Evolutionary conservation across 2,113 vertebrate genomes (phyloP).

Genomic region (Nipponia nippon): DNA sequence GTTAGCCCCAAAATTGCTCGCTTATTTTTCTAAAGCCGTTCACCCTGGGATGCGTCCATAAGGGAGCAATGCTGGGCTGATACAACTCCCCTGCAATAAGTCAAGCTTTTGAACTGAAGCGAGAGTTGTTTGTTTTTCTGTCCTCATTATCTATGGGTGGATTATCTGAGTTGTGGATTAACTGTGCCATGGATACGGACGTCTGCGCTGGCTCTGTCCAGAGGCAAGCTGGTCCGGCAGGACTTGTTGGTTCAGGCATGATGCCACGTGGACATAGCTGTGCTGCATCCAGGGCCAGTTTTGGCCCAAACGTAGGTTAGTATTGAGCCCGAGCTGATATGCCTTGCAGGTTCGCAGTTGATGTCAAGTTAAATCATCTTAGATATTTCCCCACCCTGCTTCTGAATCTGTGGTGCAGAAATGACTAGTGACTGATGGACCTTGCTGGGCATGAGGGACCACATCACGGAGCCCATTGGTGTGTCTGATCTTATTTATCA

Average conservation of each 20-base stretch:
- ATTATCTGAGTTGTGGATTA: conserved; percentile 59
- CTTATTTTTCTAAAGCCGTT: not conserved
- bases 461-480: rapidly evolving
- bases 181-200: conserved; percentile 41
- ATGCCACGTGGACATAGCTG: not conserved
- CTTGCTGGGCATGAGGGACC: not conserved
- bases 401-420: not conserved
- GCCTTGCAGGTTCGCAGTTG: not conserved
- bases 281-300: not conserved
- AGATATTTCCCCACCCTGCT: not conserved
- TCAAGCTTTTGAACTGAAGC: not conserved
- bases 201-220: not conserved
- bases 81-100: not conserved
- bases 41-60: not conserved
- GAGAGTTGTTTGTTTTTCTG: conserved; percentile 50
- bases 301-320: not conserved
- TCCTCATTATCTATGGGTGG: conserved; percentile 43
- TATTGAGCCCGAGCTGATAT: not conserved
- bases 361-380: not conserved
- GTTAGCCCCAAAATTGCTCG: not conserved
- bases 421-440: not conserved
- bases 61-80: not conserved
- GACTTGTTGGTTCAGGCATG: conserved; percentile 30
- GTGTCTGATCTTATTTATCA: not conserved
- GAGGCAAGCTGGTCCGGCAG: not conserved